Conservation (phyloP, 1,140 invertebrate genomes). For the Drosophila lacteicornis region DNA sequence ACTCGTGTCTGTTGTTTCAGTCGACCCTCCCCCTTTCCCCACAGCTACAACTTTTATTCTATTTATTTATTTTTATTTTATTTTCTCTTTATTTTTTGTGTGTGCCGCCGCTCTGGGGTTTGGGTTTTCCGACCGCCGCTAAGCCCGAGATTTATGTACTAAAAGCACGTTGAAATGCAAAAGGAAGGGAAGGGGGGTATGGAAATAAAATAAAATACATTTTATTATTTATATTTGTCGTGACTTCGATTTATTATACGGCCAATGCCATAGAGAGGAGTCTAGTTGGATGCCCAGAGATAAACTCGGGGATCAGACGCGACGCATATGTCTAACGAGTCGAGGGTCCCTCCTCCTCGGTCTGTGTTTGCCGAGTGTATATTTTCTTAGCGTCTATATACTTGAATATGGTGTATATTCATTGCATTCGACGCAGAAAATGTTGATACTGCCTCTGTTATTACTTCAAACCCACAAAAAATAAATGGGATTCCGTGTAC, state of each 20-base stretch:
- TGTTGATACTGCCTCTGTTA: conserved; percentile 41
- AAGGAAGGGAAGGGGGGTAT: conserved; percentile 39
- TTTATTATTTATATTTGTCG: conserved; percentile 82
- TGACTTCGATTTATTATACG: conserved; percentile 79
- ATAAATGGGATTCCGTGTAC: background rate
- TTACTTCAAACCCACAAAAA: conserved; percentile 18
- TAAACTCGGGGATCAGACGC: conserved; percentile 45
- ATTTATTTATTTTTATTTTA: conserved; percentile 48
- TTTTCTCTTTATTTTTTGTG: conserved; percentile 23
- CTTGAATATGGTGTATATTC: conserved; percentile 10
- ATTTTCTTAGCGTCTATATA: conserved; percentile 32
- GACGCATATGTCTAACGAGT: conserved; percentile 36
- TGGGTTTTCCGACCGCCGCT: conserved; percentile 61
- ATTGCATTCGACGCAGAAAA: conserved; percentile 27
- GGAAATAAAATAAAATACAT: conserved; percentile 79
- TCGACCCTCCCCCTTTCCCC: conserved; percentile 16
- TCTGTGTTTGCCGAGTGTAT: conserved; percentile 18
- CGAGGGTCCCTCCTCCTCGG: background rate
- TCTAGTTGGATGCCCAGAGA: conserved; percentile 39
- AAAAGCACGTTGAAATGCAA: conserved; percentile 77
- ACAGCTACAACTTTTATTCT: conserved; percentile 34
- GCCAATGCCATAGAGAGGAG: conserved; percentile 38
- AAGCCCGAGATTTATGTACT: conserved; percentile 80
- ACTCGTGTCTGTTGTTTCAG: conserved; percentile 73
- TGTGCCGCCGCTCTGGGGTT: conserved; percentile 3